phyloP scores from a whole-genome alignment of 2,888 invertebrate species.

The Omphaloscelis lunosa region DNA sequence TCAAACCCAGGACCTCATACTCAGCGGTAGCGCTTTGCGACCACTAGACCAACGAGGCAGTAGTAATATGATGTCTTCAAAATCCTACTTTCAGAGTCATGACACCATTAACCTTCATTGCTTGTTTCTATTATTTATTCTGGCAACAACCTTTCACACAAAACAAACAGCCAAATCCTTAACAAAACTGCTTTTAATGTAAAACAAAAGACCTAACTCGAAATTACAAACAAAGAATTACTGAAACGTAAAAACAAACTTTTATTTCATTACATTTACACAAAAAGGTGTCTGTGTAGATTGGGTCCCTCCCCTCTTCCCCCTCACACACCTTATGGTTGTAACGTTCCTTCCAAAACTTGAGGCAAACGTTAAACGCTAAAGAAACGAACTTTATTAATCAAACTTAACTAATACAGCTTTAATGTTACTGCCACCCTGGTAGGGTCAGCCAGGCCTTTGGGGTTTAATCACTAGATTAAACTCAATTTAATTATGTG shows the following conservation, averaged over 20 bases:
- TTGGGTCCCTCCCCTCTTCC: not conserved
- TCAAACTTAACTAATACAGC: conserved; percentile 68
- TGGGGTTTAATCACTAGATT: conserved; percentile 54
- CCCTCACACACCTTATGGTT: conserved; percentile 49
- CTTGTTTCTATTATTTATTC: conserved; percentile 30
- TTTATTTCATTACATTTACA: conserved; percentile 56
- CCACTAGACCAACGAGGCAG: too few relatives aligned
- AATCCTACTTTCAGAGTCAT: not conserved
- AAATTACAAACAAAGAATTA: conserved; percentile 54
- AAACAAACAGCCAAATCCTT: conserved; percentile 29
- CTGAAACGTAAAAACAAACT: conserved; percentile 52
- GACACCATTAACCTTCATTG: conserved; percentile 10
- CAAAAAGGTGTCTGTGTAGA: conserved; percentile 46
- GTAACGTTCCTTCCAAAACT: conserved; percentile 55
- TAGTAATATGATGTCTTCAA: not conserved
- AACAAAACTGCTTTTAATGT: conserved; percentile 31
- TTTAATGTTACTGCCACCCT: conserved; percentile 60
- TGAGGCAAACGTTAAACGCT: conserved; percentile 55
- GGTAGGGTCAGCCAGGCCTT: conserved; percentile 52
- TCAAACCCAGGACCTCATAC: too few relatives aligned
- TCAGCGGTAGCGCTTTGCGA: too few relatives aligned
- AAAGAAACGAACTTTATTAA: conserved; percentile 69
- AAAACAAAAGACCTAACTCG: conserved; percentile 44
- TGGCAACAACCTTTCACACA: conserved; percentile 23
- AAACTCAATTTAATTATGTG: conserved; percentile 65